These are phyloP conservation scores for Dallia pectoralis DNA, from an alignment of 2,797 vertebrate genomes.

Conservation along the genomic window DNA sequence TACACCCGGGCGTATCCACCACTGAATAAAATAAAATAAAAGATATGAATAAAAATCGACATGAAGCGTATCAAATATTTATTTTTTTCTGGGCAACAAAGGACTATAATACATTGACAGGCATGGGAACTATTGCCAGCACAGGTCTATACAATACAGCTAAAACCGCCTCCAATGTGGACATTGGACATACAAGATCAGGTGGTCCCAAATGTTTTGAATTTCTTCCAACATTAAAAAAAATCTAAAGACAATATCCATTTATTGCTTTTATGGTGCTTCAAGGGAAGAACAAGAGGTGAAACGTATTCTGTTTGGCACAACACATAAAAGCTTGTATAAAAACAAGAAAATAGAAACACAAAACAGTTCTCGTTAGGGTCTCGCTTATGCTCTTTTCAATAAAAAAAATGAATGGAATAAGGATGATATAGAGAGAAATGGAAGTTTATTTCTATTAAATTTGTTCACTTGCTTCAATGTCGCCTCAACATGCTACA, in stretches of 20 bases:
- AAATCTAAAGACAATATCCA: slow-evolving; percentile 86
- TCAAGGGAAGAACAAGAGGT: slow-evolving; percentile 84
- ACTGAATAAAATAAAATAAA: slow-evolving; percentile 81
- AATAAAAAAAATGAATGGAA: slow-evolving; percentile 84
- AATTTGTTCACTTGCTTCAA: slow-evolving; percentile 94
- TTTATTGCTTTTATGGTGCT: slow-evolving; percentile 97
- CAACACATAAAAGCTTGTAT: slow-evolving; percentile 85
- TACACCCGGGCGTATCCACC: slow-evolving; percentile 83
- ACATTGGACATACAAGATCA: slow-evolving; percentile 93
- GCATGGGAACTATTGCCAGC: slow-evolving; percentile 96
- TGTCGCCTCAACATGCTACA: slow-evolving; percentile 97
- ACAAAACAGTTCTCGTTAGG: slow-evolving; percentile 79
- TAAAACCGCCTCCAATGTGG: slow-evolving; percentile 94
- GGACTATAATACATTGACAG: slow-evolving; percentile 99
- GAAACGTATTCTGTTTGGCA: slow-evolving; percentile 85
- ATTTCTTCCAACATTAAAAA: slow-evolving; percentile 79
- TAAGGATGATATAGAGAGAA: slow-evolving; percentile 86
- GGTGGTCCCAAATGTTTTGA: slow-evolving; percentile 85
- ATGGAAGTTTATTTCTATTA: slow-evolving; percentile 83
- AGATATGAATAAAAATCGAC: slow-evolving; percentile 84
- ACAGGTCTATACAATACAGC: slow-evolving; percentile 98
- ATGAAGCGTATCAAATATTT: slow-evolving; percentile 99
- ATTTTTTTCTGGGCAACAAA: slow-evolving; percentile 99
- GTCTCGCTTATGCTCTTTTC: slow-evolving; percentile 76
- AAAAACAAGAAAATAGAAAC: slow-evolving; percentile 81